phyloP scores from a whole-genome alignment of 2,888 invertebrate genomes.

The Dynastes maya region DNA sequence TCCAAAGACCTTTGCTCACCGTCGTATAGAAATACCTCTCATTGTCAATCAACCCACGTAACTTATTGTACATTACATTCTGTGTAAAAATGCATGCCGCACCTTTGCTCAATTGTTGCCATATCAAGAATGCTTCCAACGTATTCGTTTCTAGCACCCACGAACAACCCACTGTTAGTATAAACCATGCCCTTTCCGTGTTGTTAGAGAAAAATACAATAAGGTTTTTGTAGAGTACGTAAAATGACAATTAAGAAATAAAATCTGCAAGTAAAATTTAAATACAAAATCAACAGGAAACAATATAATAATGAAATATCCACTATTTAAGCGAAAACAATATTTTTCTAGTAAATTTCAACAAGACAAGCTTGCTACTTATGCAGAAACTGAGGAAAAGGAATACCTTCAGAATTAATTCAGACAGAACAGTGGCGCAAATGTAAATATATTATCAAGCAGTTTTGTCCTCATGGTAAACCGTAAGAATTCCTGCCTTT shows the following conservation, averaged over 20 bases:
- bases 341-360: not conserved
- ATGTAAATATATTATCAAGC: slow-evolving; percentile 17
- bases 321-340: not conserved
- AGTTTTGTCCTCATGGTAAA: slow-evolving; percentile 14
- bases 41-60: slow-evolving; percentile 6
- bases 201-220: too few species aligned
- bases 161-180: not conserved
- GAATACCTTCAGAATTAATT: slow-evolving; percentile 31
- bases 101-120: slow-evolving; percentile 9
- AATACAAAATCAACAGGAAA: not conserved
- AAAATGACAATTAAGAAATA: too few species aligned
- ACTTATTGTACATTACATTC: not conserved
- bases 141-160: not conserved
- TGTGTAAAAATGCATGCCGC: slow-evolving; percentile 8
- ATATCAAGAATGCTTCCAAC: not conserved
- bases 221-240: too few species aligned
- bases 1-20: too few species aligned
- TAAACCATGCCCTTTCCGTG: not conserved
- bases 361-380: not conserved
- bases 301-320: not conserved
- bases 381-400: slow-evolving; percentile 16
- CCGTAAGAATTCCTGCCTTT: slow-evolving; percentile 23
- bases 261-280: not conserved
- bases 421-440: slow-evolving; percentile 28
- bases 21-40: not conserved